phyloP scores from a whole-genome alignment of 1,140 invertebrate species.

The Drosophila arawakana region DNA sequence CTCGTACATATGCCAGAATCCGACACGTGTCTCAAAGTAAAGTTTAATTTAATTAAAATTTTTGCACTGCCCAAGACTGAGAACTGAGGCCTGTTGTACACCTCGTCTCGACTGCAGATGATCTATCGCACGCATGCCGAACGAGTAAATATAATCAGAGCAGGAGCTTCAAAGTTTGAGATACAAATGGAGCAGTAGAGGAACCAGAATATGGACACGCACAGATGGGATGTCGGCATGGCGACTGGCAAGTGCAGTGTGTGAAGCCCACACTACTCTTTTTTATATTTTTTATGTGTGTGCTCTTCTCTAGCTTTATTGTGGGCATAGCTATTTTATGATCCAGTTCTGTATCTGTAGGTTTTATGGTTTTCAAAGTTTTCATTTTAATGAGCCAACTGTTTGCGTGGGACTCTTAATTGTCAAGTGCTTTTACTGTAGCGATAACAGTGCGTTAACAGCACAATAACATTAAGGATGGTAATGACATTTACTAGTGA shows the following conservation, averaged over 20 bases:
- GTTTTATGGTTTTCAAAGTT: not conserved
- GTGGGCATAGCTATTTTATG: conserved; percentile 2
- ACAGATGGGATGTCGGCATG: conserved; percentile 24
- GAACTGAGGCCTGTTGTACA: not conserved
- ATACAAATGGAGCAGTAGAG: not conserved
- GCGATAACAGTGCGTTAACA: conserved; percentile 10
- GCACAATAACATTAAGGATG: conserved; percentile 6
- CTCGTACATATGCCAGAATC: conserved; percentile 25
- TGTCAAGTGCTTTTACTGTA: not conserved
- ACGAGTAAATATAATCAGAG: conserved; percentile 72
- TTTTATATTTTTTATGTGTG: not conserved
- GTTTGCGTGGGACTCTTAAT: not conserved
- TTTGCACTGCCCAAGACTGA: conserved; percentile 50
- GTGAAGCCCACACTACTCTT: conserved; percentile 19
- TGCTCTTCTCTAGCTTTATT: not conserved
- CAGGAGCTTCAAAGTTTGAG: conserved; percentile 26
- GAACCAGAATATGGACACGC: conserved; percentile 37
- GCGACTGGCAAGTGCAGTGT: conserved; percentile 32
- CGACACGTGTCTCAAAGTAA: conserved; percentile 79
- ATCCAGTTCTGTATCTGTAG: conserved; percentile 1
- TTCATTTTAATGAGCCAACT: not conserved
- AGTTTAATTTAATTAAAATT: conserved; percentile 82
- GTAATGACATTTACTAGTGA: not conserved
- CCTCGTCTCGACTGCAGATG: conserved; percentile 51
- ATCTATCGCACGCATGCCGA: conserved; percentile 72